phyloP scores from a whole-genome alignment of 2,113 vertebrate species.

The Leucosticte australis region DNA sequence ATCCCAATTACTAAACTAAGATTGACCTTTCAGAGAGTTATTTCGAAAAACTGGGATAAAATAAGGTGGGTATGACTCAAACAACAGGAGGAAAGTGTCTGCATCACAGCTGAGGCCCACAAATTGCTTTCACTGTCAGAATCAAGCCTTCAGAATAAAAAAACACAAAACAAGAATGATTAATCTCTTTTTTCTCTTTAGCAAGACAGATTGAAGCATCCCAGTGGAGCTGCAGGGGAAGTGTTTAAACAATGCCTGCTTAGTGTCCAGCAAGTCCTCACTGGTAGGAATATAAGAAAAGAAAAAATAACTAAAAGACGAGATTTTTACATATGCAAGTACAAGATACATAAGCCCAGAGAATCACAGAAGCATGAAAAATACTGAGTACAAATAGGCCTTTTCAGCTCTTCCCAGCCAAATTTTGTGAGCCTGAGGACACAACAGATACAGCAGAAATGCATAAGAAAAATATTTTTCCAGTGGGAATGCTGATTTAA shows the following conservation, averaged over 20 bases:
- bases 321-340: not conserved
- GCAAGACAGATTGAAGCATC: not conserved
- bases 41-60: constrained; percentile 41
- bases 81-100: constrained; percentile 8
- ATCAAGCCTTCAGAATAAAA: not conserved
- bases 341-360: not conserved
- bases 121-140: not conserved
- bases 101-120: not conserved
- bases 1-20: constrained; percentile 40
- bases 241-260: not conserved
- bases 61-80: constrained; percentile 47
- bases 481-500: not conserved
- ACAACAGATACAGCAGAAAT: not conserved
- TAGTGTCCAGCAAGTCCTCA: not conserved
- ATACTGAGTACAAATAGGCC: not conserved
- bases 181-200: not conserved
- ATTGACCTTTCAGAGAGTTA: constrained; percentile 50
- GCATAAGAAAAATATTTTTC: not conserved
- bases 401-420: not conserved
- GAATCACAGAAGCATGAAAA: not conserved
- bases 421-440: not conserved
- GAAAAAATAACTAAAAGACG: not conserved
- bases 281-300: not conserved
- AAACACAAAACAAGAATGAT: not conserved
- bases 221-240: not conserved